Conservation (phyloP, 2,888 invertebrate genomes). For the Imbricaverruca yamaguchii region DNA sequence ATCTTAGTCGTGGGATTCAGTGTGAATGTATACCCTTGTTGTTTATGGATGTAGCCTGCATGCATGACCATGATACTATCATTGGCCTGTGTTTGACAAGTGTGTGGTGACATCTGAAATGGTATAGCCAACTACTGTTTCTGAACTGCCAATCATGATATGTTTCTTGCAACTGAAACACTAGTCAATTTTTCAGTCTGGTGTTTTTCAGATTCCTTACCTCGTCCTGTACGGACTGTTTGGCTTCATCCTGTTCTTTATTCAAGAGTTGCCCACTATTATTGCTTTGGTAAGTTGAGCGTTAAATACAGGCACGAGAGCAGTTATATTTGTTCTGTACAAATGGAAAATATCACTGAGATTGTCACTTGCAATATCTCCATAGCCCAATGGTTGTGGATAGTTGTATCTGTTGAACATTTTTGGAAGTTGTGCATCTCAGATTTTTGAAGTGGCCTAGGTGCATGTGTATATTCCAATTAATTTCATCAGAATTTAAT, state of each 20-base stretch:
- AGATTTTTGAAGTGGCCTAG: too few species aligned
- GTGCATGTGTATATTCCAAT: too few species aligned
- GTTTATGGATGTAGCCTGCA: neutral
- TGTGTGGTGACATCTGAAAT: neutral
- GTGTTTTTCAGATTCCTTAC: neutral
- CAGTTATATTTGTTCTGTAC: too few species aligned
- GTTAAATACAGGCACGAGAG: too few species aligned
- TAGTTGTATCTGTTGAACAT: too few species aligned
- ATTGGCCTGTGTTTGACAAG: neutral
- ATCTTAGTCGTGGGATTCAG: too few species aligned
- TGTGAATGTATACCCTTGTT: neutral
- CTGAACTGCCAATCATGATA: neutral
- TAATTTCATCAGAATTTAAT: too few species aligned
- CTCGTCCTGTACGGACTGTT: neutral
- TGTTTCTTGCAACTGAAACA: neutral
- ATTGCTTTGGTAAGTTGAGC: neutral
- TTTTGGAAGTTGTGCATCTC: too few species aligned
- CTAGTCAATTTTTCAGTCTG: neutral
- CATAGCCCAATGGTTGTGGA: too few species aligned
- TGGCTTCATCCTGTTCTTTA: neutral
- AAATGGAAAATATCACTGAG: too few species aligned
- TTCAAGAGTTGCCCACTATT: slow-evolving; percentile 3
- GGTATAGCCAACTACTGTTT: neutral
- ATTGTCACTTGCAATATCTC: too few species aligned
- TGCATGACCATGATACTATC: neutral